phyloP scores from a whole-genome alignment of 2,113 vertebrate genomes.

The Amphilophus citrinellus region DNA sequence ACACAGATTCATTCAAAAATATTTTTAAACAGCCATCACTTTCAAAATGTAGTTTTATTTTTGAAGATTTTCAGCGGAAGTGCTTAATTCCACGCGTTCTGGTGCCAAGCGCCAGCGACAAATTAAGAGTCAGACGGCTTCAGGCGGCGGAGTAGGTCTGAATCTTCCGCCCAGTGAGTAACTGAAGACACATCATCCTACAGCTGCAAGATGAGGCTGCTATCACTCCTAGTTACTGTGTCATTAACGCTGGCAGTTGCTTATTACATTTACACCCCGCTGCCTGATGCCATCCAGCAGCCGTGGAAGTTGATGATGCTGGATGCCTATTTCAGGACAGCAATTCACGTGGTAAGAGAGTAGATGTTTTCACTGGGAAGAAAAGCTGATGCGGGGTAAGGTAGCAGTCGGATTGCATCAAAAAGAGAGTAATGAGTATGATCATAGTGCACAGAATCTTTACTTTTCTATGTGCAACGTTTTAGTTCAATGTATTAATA shows the following conservation, averaged over 20 bases:
- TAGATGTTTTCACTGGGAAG: not conserved
- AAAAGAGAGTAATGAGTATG: not conserved
- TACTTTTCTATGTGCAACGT: not conserved
- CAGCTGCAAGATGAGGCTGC: slow-evolving; percentile 56
- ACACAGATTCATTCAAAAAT: not conserved
- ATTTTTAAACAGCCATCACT: not conserved
- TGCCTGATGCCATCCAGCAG: slow-evolving; percentile 70
- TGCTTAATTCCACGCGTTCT: not conserved
- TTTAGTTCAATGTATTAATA: not conserved
- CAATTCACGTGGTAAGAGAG: slow-evolving; percentile 60
- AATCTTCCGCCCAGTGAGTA: not conserved
- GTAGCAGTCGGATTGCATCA: too few species aligned
- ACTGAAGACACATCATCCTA: not conserved
- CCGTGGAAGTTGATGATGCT: slow-evolving; percentile 74
- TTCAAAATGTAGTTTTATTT: slow-evolving; percentile 8
- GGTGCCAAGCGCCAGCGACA: not conserved
- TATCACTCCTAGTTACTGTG: slow-evolving; percentile 31
- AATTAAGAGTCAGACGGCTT: not conserved
- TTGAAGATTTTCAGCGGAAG: slow-evolving; percentile 43
- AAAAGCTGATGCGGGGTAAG: not conserved
- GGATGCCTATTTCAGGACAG: slow-evolving; percentile 52
- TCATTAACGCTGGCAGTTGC: slow-evolving; percentile 72
- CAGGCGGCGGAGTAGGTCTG: not conserved
- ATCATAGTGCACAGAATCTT: not conserved
- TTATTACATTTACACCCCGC: slow-evolving; percentile 80